Conservation (phyloP, 30 jellyfish, hydroid and myxozoan species). For the Turritopsis dohrnii region DNA sequence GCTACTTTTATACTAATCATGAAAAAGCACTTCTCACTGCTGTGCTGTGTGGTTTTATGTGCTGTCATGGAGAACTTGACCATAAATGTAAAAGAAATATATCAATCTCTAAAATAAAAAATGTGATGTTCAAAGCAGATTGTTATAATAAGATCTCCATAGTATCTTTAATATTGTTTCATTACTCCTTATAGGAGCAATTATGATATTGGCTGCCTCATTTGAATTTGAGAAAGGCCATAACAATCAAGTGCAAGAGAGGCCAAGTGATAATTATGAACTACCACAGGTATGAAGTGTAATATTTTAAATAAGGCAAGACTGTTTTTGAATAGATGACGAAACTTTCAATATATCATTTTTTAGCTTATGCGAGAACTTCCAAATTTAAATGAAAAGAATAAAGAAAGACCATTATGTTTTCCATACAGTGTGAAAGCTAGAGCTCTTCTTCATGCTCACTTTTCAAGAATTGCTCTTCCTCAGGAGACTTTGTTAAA, state of each 20-base stretch:
- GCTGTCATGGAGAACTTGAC: no score
- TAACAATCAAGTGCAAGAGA: slow-evolving; percentile 83
- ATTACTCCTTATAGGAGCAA: slow-evolving; percentile 37
- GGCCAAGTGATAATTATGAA: slow-evolving; percentile 92
- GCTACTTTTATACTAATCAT: no score
- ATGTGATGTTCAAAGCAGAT: background rate
- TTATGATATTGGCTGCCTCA: slow-evolving; percentile 83
- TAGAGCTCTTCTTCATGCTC: slow-evolving; percentile 83
- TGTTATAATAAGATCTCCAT: slow-evolving; percentile 1
- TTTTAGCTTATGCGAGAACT: slow-evolving; percentile 71
- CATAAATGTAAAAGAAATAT: background rate
- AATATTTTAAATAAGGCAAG: no score
- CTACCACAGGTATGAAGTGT: slow-evolving; percentile 56
- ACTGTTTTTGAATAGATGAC: no score
- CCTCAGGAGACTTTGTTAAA: slow-evolving; percentile 67
- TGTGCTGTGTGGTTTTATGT: no score
- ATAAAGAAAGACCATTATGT: slow-evolving; percentile 79
- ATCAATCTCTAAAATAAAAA: background rate
- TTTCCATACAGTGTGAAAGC: slow-evolving; percentile 93
- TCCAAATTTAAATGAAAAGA: slow-evolving; percentile 88
- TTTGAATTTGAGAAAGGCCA: slow-evolving; percentile 88
- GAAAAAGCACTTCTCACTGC: no score
- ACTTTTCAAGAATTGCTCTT: slow-evolving; percentile 72
- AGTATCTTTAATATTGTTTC: no score
- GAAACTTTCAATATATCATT: background rate